phyloP scores from a whole-genome alignment of 2,888 invertebrate species.

The Abscondita cerata region DNA sequence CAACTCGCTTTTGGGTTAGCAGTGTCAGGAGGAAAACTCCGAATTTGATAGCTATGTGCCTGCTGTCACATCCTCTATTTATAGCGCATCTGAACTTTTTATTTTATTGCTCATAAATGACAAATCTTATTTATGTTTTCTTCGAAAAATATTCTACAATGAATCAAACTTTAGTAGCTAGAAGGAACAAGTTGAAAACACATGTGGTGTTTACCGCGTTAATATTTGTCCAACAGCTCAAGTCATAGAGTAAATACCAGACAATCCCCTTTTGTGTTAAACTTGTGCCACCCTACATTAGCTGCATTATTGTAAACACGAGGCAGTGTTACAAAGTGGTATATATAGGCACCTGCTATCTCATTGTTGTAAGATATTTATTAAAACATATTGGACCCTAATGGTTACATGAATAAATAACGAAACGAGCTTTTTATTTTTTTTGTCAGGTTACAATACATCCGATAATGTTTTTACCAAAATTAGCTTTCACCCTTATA shows the following conservation, averaged over 20 bases:
- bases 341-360: constrained; percentile 36
- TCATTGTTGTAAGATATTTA: constrained; percentile 8
- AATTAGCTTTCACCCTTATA: not conserved
- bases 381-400: constrained; percentile 5
- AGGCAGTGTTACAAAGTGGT: constrained; percentile 34
- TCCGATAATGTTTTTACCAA: not conserved
- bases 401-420: not conserved
- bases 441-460: not conserved
- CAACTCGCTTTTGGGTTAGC: constrained; percentile 33
- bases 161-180: constrained; percentile 27
- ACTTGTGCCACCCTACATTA: constrained; percentile 35
- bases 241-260: constrained; percentile 30
- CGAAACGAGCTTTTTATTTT: not conserved
- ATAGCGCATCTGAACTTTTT: constrained; percentile 32
- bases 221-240: constrained; percentile 32
- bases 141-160: constrained; percentile 4
- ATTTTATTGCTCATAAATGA: constrained; percentile 40
- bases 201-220: constrained; percentile 30
- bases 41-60: constrained; percentile 40
- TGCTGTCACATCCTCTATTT: constrained; percentile 39
- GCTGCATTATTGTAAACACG: constrained; percentile 39
- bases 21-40: constrained; percentile 21
- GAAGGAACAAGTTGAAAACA: constrained; percentile 15
- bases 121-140: constrained; percentile 36
- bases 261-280: constrained; percentile 28